Percentiles rank a stretch among this genome's conserved stretches.
phyloP scores from a whole-genome alignment of 2,888 invertebrate genomes.

The Syrphus vitripennis region DNA sequence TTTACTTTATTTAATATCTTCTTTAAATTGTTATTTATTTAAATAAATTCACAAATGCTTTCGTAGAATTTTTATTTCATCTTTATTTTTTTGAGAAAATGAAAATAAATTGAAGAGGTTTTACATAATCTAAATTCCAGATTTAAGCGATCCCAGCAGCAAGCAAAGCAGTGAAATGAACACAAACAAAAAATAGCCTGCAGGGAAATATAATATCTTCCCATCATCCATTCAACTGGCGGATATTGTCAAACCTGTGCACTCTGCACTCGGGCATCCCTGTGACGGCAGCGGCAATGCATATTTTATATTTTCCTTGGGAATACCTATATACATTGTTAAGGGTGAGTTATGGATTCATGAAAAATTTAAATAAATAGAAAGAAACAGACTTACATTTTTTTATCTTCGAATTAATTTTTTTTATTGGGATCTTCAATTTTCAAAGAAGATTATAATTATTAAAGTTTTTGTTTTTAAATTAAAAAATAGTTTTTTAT shows the following conservation, averaged over 20 bases:
- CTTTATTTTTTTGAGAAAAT: not conserved
- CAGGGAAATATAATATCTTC: slow-evolving; percentile 55
- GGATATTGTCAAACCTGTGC: slow-evolving; percentile 64
- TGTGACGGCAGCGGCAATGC: no score
- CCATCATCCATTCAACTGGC: slow-evolving; percentile 22
- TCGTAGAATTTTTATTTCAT: not conserved
- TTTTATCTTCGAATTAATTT: no score
- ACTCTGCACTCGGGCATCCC: slow-evolving; percentile 43
- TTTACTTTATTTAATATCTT: not conserved
- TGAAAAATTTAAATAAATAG: not conserved
- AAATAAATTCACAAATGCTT: not conserved
- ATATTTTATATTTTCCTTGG: not conserved
- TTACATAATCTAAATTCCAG: slow-evolving; percentile 11
- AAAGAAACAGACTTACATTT: no score
- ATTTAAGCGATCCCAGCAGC: not conserved
- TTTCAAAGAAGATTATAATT: no score
- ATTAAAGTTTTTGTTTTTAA: no score
- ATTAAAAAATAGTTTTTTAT: no score
- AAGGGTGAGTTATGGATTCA: not conserved
- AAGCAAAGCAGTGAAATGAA: slow-evolving; percentile 23
- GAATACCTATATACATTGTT: not conserved
- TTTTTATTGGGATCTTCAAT: no score
- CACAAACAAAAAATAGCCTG: slow-evolving; percentile 37
- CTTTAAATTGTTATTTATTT: slow-evolving; percentile 1
- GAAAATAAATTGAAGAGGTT: slow-evolving; percentile 5